These are phyloP conservation scores for Coryphaenoides rupestris DNA, from an alignment of 2,113 vertebrate species.

Conservation along the genomic window DNA sequence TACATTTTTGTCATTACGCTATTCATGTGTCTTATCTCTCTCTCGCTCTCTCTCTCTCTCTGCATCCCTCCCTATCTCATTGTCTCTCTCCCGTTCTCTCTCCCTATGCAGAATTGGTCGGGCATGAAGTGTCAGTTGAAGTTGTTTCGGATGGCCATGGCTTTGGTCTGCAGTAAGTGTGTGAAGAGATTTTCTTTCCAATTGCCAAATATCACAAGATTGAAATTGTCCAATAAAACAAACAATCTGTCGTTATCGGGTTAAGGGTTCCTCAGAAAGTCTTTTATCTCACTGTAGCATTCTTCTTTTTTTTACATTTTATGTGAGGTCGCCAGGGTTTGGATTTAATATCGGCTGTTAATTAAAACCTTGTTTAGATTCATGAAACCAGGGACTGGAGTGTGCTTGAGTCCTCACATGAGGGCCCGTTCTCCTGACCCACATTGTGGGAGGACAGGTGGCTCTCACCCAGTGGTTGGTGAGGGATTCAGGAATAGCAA, in stretches of 20 bases:
- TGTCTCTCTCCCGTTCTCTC: constrained; percentile 7
- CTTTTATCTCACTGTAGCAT: too few relatives aligned
- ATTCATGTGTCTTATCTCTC: background rate
- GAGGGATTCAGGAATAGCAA: constrained; percentile 1
- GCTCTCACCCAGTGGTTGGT: constrained; percentile 1
- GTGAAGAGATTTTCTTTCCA: background rate
- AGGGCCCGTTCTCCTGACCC: constrained; percentile 9
- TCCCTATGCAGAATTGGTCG: constrained; percentile 87
- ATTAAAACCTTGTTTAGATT: constrained; percentile 1
- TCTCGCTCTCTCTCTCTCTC: constrained; percentile 17
- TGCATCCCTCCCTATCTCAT: constrained; percentile 2
- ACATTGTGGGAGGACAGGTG: background rate
- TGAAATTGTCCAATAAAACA: background rate
- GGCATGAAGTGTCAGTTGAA: constrained; percentile 99
- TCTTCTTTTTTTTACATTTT: too few relatives aligned
- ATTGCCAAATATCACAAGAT: background rate
- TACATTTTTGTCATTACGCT: too few relatives aligned
- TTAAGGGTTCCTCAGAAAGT: too few relatives aligned
- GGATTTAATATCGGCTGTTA: too few relatives aligned
- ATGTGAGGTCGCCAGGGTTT: too few relatives aligned
- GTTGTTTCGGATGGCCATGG: constrained; percentile 93
- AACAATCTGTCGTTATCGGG: too few relatives aligned
- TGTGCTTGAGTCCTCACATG: constrained; percentile 1
- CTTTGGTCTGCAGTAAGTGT: constrained; percentile 96
- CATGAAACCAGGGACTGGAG: background rate